Percentiles rank a stretch among this genome's conserved stretches.
Evolutionary conservation across 2,888 invertebrate species (phyloP).

Genomic region (Dorcus parallelipipedus): DNA sequence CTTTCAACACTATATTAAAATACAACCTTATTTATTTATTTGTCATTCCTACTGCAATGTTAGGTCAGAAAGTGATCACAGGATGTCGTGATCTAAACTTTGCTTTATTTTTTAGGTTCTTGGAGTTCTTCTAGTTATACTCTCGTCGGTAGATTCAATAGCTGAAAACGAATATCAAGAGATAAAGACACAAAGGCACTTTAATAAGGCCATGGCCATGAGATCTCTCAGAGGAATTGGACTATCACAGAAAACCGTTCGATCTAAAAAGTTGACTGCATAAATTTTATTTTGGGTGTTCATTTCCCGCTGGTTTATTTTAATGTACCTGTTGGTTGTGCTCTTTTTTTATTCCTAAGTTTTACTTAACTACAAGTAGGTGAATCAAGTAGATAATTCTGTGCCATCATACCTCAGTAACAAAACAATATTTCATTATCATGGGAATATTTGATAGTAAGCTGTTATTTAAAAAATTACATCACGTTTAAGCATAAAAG

Average conservation of each 20-base stretch:
- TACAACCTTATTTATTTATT: too few relatives aligned
- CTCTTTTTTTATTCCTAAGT: not conserved
- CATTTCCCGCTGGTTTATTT: slow-evolving; percentile 21
- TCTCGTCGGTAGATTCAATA: slow-evolving; percentile 66
- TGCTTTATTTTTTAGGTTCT: slow-evolving; percentile 58
- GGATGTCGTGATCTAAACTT: too few relatives aligned
- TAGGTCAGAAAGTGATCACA: too few relatives aligned
- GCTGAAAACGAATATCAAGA: slow-evolving; percentile 45
- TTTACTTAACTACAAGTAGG: not conserved
- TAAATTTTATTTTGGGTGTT: slow-evolving; percentile 25
- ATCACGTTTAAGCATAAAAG: not conserved
- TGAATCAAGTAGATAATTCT: not conserved
- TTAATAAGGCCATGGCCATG: slow-evolving; percentile 89
- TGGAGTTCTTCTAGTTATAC: slow-evolving; percentile 77
- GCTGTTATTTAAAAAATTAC: too few relatives aligned
- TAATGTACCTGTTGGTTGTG: slow-evolving; percentile 12
- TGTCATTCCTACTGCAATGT: too few relatives aligned
- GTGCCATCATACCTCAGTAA: not conserved
- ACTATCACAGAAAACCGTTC: slow-evolving; percentile 35
- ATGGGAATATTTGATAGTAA: too few relatives aligned
- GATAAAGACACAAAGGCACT: slow-evolving; percentile 74
- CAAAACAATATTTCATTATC: too few relatives aligned
- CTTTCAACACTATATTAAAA: too few relatives aligned
- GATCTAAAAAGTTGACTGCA: slow-evolving; percentile 34
- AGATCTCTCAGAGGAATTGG: slow-evolving; percentile 65